Base-by-base conservation (phyloP, 2,113 vertebrate genomes). In the Salvelinus fontinalis region DNA sequence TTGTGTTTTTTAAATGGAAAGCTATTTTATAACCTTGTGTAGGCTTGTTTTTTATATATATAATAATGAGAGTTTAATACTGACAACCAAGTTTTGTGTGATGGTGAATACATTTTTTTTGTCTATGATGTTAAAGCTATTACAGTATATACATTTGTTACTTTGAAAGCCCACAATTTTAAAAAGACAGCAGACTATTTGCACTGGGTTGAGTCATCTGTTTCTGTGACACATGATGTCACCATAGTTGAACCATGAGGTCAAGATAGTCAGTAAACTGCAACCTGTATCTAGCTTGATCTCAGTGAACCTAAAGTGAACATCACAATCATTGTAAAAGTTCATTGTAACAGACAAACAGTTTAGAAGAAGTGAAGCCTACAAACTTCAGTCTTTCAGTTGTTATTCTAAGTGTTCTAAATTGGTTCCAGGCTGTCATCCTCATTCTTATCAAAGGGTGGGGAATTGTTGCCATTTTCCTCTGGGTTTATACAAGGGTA, bases 401-500 rank as follows among this genome's bases (percentile, higher is more conserved):
- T 57, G 18, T 57, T 57, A 54, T 14, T 18, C 49, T 54, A 5
- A 18, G 4, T 16, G 51, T 54, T 18, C 51, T 18, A 54, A 54
- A 44, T 44, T 44, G 39, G 39, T 44, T 44, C 54, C 18, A 3
- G n/a, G 59, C 59, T 62, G 4, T 22, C 59, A 62, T 22, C n/a
- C 59, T n/a, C 59, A 24, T 54, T 54, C 51, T 16, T 54, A 18
- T 5, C 51, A 5, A 54, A 54, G 51, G 51, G 16, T 54, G 51
- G 51, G 12, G 5, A 14, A 54, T 54, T 24, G 6, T 24, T 8
- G 1, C 59, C 5, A 22, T 62, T 62, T 62, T 62, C 5, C n/a
- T 62, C n/a, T 62, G n/a, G 59, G 7, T 62, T 62, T 62, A n/a
- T 62, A 62, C 7, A 62, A 70, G 48, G 78, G 76, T 70, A 75